Evolutionary conservation across 1,140 invertebrate genomes (phyloP), one percentile per base, ranked within the genome.

Genomic region (Chironomus striatipennis): DNA sequence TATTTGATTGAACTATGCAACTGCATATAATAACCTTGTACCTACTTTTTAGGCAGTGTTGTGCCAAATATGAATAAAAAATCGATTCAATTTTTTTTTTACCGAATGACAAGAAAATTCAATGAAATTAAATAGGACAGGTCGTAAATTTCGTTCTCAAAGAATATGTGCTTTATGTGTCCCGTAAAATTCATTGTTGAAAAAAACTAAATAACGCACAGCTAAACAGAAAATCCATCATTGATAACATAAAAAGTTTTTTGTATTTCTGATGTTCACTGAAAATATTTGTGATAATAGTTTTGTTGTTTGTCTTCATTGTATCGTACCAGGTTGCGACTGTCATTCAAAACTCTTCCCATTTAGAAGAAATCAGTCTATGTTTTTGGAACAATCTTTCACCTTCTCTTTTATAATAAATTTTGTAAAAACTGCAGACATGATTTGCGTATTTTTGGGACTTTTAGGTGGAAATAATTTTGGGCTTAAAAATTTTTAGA

Each of bases 11-110:
- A 57, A 57, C n/a, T 21, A 20, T 70, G 65, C 65, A 70, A 70
- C 18, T 70, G 65, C 65, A 70, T 18, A 70, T 2, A 70, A 70
- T 21, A 18, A 70, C 65, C 65, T 70, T 70, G 65, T 17, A 70
- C 65, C 65, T 70, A 70, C 65, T 70, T 70, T 57, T 70, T 18
- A 9, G 65, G 18, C 9, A 70, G 18, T 70, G n/a, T 5, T 70
- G 65, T 10, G n/a, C 65, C 18, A 12, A 70, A 70, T 70, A 70
- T 20, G 2, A 70, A 8, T 7, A 20, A 18, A 21, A 70, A 70
- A 70, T 70, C 65, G 65, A 70, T 70, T 70, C 9, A 70, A 9
- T 47, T 47, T 47, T 15, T 57, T 57, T 57, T 15, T 15, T 57
- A 12, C 47, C 47, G 47, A 12, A n/a, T 12, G n/a, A n/a, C 47